Evolutionary conservation across 2,888 invertebrate genomes (phyloP).

Genomic region (Melieria crassipennis): DNA sequence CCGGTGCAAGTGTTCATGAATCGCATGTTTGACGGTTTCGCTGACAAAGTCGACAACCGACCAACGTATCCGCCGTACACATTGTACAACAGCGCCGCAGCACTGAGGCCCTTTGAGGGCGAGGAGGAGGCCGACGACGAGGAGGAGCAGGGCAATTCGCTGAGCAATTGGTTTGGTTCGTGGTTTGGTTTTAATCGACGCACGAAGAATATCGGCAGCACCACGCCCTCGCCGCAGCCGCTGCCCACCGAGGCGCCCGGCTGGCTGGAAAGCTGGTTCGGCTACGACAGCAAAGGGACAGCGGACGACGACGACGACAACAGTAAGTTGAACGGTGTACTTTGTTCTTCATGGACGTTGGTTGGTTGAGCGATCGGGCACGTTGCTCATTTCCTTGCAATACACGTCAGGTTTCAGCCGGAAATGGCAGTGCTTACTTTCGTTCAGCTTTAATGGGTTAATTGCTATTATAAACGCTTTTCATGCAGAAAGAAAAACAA

Average conservation of each 20-base stretch:
- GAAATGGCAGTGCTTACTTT: too few species aligned
- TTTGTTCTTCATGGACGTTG: background rate
- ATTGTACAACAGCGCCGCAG: constrained; percentile 54
- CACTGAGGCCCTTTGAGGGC: constrained; percentile 36
- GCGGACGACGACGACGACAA: constrained; percentile 54
- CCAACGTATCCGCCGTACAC: constrained; percentile 54
- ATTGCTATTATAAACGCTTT: background rate
- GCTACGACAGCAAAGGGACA: constrained; percentile 51
- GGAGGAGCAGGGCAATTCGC: constrained; percentile 43
- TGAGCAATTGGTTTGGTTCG: constrained; percentile 58
- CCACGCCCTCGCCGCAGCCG: constrained; percentile 41
- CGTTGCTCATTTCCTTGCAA: background rate
- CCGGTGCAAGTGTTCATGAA: constrained; percentile 59
- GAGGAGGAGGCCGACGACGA: constrained; percentile 36
- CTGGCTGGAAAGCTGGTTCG: constrained; percentile 63
- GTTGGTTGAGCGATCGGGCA: background rate
- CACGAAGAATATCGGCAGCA: constrained; percentile 53
- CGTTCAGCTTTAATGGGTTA: too few species aligned
- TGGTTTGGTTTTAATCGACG: constrained; percentile 55
- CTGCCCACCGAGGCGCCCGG: constrained; percentile 48
- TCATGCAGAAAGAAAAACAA: background rate
- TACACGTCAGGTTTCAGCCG: too few species aligned
- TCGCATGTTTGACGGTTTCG: constrained; percentile 53
- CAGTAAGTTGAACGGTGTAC: constrained; percentile 50
- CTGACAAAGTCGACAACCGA: constrained; percentile 39